Evolutionary conservation across 2,888 invertebrate species (phyloP), one percentile per base, ranked within the genome.

Genomic region (Callyntrura sp.): DNA sequence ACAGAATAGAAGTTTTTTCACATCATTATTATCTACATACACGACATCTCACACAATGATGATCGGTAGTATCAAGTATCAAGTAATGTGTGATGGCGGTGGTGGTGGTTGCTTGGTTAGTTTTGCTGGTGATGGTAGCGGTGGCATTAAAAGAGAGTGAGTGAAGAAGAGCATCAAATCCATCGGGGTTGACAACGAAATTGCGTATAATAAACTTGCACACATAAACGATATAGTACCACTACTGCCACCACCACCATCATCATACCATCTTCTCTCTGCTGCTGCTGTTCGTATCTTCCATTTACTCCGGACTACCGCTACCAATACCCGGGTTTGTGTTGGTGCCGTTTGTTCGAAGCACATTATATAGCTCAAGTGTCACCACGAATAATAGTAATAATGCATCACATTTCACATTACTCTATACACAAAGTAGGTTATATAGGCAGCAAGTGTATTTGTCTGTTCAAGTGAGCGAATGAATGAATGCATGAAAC

Each of bases 321-420:
- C n/a, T 28, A 35, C 14, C 14, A 73, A 25, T 23, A 23, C 48
- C 23, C 3, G 43, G 43, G 43, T 20, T 23, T 45, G 3, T 23
- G 45, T 12, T 76, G 20, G 45, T 73, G 73, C 60, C 60, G 79
- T 76, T 81, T 81, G 62, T 60, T 84, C 45, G 55, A 84, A 70
- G 51, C 68, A 84, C 28, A 43, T 85, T 83, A 48, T 55, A 28
- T 43, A 51, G 43, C 85, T 85, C 73, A 76, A 76, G 85, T 76
- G 85, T 85, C 85, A 76, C 85, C 73, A n/a, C 43, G 73, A 73
- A 85, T 85, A 57, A 83, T 68, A 83, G 70, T 82, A 81, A 62
- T 62, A 79, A 81, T 81, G 62, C 60, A 17, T 57, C 62, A 51
- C 51, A 76, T 76, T 76, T 57, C 62, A 51, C 51, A 76, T 76